A percentile compares a stretch with the other conserved stretches of the same genome.
phyloP scores from a whole-genome alignment of 2,888 invertebrate genomes.

The Epsilonema sp. region DNA sequence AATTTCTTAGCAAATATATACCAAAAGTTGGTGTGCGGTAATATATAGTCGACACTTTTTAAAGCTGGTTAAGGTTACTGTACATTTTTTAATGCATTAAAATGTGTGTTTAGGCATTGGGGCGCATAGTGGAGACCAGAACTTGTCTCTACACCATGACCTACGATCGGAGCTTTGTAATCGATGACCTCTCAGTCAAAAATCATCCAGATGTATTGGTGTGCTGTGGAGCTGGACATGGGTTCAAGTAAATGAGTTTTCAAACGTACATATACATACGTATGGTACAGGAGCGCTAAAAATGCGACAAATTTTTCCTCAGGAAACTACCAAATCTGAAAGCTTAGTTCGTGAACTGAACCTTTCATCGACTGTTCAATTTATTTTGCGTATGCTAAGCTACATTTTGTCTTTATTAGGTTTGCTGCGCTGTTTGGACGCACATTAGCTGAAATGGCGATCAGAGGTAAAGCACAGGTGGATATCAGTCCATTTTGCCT shows the following conservation, averaged over 20 bases:
- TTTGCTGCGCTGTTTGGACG: background rate
- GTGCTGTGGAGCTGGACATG: slow-evolving; percentile 29
- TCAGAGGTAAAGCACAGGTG: background rate
- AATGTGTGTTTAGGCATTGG: slow-evolving; percentile 18
- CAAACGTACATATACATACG: no score
- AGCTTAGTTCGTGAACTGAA: no score
- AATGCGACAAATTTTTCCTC: background rate
- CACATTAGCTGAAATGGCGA: background rate
- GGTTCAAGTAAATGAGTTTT: slow-evolving; percentile 24
- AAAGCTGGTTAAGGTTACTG: background rate
- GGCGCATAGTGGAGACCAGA: slow-evolving; percentile 26
- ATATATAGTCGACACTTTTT: background rate
- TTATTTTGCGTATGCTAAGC: no score
- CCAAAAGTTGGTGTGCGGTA: slow-evolving; percentile 18
- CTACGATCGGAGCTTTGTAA: slow-evolving; percentile 26
- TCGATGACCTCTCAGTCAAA: slow-evolving; percentile 20
- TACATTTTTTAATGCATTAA: no score
- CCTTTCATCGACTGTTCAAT: no score
- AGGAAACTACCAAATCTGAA: no score
- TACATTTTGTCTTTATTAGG: no score
- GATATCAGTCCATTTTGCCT: background rate
- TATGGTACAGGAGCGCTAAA: background rate
- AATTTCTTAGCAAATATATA: slow-evolving; percentile 18
- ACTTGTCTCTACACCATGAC: slow-evolving; percentile 30
- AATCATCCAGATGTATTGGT: slow-evolving; percentile 25